Evolutionary conservation across 1,140 invertebrate genomes (phyloP).

Genomic region (Eubasilissa regina): DNA sequence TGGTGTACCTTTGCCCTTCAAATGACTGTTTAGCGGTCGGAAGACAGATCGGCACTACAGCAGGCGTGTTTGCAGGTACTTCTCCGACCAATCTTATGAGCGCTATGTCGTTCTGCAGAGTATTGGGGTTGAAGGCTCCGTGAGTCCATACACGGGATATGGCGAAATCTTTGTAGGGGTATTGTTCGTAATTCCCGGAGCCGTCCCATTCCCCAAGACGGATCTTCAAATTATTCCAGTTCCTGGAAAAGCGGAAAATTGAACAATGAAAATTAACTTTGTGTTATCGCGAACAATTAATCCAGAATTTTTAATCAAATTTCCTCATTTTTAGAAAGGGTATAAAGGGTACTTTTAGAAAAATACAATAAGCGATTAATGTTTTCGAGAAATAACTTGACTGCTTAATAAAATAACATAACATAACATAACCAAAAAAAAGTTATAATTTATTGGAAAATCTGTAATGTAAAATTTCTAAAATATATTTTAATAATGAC

Average conservation of each 20-base stretch:
- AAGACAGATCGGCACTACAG: slow-evolving; percentile 82
- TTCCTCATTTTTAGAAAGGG: no score
- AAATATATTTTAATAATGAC: no score
- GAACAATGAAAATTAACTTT: not conserved
- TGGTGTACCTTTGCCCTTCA: slow-evolving; percentile 73
- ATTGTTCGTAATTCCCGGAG: slow-evolving; percentile 73
- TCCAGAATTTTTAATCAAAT: no score
- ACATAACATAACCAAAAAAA: no score
- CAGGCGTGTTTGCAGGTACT: slow-evolving; percentile 74
- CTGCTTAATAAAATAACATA: no score
- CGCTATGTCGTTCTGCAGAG: slow-evolving; percentile 81
- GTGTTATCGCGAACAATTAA: not conserved
- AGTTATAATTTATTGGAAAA: no score
- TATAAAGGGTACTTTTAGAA: no score
- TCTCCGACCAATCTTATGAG: slow-evolving; percentile 74
- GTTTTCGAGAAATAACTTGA: no score
- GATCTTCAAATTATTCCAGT: slow-evolving; percentile 71
- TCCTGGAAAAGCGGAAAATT: slow-evolving; percentile 59
- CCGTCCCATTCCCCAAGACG: slow-evolving; percentile 82
- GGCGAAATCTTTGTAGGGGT: slow-evolving; percentile 75
- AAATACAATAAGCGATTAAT: no score
- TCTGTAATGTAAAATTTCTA: no score
- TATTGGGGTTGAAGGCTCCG: slow-evolving; percentile 77
- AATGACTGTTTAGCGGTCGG: slow-evolving; percentile 73
- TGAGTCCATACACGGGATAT: slow-evolving; percentile 75